Evolutionary conservation across 2,888 invertebrate species (phyloP), one percentile per base, ranked within the genome.

Genomic region (Atethmia centrago): DNA sequence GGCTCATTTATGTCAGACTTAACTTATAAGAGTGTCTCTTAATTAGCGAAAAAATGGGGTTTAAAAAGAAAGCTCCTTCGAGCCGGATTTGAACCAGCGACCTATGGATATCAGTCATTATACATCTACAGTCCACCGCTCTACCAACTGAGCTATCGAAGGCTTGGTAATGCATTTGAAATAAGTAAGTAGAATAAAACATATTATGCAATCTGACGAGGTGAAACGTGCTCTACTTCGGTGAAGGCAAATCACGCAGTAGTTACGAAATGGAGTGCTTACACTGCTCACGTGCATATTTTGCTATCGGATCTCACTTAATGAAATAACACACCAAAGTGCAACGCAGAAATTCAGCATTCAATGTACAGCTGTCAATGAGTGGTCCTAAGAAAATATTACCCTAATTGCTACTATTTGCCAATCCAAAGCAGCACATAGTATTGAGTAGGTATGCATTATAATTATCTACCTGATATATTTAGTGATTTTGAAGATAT

Each of bases 11-110:
- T 2, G 10, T 10, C 19, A 56, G 12, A 56, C 19, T 31, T 21
- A 12, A 19, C 12, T 58, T 10, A 12, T 58, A 21, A 21, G 19
- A 56, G 21, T 14, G 21, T 31, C 12, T 31, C 21, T 21, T 21
- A 58, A 31, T 31, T 58, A 31, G 21, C 31, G 21, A 58, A 58
- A 12, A 25, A 31, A 21, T 21, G 12, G 28, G 9, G 14, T 14
- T 56, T 21, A 40, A 78, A 88, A 91, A 90, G 3, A 14, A 78
- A 89, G 14, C 51, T 96, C 96, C 96, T 96, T 96, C 96, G 96
- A 96, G 95, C 96, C 96, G 96, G 96, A 96, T 96, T 96, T 96
- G 97, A 97, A 96, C 96, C 97, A 97, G 97, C 95, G 96, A 97
- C 96, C 96, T 97, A 97, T 96, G 96, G 96, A 96, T 96, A 68